phyloP scores from a whole-genome alignment of 2,113 vertebrate species.

The Eurypyga helias region DNA sequence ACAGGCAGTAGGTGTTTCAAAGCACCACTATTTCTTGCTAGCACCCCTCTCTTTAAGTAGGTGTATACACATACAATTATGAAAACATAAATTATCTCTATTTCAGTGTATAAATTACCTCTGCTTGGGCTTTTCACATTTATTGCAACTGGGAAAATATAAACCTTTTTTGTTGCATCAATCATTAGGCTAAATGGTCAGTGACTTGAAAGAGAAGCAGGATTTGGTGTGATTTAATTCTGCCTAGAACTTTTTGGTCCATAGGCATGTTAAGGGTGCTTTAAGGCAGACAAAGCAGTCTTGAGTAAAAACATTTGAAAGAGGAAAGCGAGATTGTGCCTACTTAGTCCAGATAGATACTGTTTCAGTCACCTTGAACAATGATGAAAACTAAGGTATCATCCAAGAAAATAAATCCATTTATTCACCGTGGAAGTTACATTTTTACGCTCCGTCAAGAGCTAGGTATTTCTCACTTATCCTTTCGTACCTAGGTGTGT shows the following conservation, averaged over 20 bases:
- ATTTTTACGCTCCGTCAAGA: not conserved
- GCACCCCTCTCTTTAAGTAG: not conserved
- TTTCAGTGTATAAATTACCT: not conserved
- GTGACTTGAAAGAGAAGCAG: not conserved
- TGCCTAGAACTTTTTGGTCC: not conserved
- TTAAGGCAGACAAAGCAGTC: not conserved
- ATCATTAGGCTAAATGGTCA: not conserved
- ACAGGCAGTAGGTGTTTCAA: not conserved
- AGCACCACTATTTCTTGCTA: not conserved
- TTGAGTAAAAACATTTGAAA: not conserved
- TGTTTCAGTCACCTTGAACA: not conserved
- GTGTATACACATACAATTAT: not conserved
- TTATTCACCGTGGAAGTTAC: not conserved
- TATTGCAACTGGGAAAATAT: not conserved
- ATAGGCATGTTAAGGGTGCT: not conserved
- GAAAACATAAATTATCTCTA: not conserved
- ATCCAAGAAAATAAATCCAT: not conserved
- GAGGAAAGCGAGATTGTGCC: not conserved
- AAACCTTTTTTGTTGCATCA: not conserved
- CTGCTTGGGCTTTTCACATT: not conserved
- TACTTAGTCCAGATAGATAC: not conserved
- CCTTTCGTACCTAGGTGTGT: not conserved
- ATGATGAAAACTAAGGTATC: not conserved
- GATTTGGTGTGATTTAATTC: not conserved
- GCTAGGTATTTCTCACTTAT: not conserved